Evolutionary conservation across 2,113 vertebrate genomes (phyloP).

Genomic region (Condylura cristata): DNA sequence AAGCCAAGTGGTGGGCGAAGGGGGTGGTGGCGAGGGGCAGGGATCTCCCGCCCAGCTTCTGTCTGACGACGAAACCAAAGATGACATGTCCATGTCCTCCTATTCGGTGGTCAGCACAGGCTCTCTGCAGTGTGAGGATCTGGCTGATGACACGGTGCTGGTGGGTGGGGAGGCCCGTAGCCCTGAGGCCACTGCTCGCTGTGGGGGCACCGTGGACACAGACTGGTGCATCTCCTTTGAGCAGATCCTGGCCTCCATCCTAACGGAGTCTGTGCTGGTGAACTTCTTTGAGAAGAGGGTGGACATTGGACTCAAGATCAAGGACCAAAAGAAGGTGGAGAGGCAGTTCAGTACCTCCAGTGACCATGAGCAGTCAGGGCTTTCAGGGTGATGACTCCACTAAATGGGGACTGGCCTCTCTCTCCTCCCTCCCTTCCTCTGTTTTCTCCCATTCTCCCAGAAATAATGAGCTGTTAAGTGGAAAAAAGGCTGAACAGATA

Average conservation of each 20-base stretch:
- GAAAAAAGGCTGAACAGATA: background rate
- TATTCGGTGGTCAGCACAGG: constrained; percentile 94
- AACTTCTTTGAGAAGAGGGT: constrained; percentile 96
- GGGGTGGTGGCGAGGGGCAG: constrained; percentile 75
- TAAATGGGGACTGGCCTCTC: background rate
- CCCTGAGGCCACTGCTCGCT: constrained; percentile 71
- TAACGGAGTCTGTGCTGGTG: constrained; percentile 95
- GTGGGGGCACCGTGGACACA: constrained; percentile 88
- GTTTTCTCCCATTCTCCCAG: background rate
- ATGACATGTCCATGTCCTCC: constrained; percentile 95
- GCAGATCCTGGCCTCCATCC: constrained; percentile 96
- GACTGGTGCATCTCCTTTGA: constrained; percentile 98
- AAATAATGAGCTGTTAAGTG: background rate
- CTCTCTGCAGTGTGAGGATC: constrained; percentile 94
- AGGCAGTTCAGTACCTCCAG: constrained; percentile 94
- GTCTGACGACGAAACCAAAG: constrained; percentile 92
- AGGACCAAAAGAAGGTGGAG: constrained; percentile 91
- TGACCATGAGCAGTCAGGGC: constrained; percentile 90
- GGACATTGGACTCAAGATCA: constrained; percentile 91
- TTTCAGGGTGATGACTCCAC: constrained; percentile 84
- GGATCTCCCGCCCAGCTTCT: constrained; percentile 84
- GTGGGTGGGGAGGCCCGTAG: constrained; percentile 86
- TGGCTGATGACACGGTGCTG: constrained; percentile 92
- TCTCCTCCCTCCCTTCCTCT: background rate
- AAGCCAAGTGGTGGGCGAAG: constrained; percentile 79